Conservation (phyloP, 37 sponge, comb jelly and placozoan genomes). For the Diacarnus erythraeanus region DNA sequence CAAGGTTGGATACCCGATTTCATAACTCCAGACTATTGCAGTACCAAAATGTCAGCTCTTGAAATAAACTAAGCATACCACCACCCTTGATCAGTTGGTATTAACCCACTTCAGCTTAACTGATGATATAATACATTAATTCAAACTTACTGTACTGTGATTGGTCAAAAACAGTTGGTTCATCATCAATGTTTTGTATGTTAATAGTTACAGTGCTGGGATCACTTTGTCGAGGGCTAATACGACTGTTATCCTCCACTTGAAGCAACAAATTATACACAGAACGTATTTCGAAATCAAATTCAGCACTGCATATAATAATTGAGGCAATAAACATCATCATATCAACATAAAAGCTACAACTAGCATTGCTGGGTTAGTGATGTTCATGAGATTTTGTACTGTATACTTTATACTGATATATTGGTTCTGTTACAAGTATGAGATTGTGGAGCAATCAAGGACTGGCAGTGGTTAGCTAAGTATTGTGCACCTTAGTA, state of each 20-base stretch:
- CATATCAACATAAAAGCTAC: no score
- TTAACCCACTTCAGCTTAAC: neutral
- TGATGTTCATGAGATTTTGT: no score
- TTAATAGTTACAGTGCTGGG: slow-evolving; percentile 15
- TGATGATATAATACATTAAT: no score
- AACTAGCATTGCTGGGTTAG: no score
- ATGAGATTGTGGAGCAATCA: no score
- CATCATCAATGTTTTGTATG: slow-evolving; percentile 50
- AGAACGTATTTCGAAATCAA: slow-evolving; percentile 26
- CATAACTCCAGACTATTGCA: neutral
- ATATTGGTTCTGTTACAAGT: no score
- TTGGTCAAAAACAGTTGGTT: slow-evolving; percentile 42
- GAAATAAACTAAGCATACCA: neutral
- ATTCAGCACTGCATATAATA: slow-evolving; percentile 16
- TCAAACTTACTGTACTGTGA: slow-evolving; percentile 47
- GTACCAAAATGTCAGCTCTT: neutral
- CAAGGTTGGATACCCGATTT: neutral
- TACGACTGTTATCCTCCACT: slow-evolving; percentile 46
- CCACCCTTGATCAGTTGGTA: neutral
- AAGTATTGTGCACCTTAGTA: no score
- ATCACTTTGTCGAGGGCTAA: slow-evolving; percentile 10
- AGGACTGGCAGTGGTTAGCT: no score
- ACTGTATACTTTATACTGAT: no score
- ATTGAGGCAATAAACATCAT: no score
- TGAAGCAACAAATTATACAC: slow-evolving; percentile 18